phyloP scores from a whole-genome alignment of 1,140 invertebrate genomes.

The Melanaphis sacchari region DNA sequence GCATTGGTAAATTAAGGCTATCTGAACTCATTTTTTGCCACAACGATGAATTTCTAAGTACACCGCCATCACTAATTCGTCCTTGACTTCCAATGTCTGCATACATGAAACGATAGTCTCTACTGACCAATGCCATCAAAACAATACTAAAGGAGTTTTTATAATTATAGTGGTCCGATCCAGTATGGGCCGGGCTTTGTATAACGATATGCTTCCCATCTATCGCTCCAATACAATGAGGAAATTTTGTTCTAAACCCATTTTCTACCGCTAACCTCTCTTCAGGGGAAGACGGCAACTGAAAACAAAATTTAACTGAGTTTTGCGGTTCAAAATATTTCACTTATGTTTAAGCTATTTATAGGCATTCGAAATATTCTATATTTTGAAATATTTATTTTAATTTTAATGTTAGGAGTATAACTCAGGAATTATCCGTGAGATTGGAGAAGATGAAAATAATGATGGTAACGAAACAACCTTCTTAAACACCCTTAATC shows the following conservation, averaged over 20 bases:
- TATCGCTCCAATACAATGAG: not conserved
- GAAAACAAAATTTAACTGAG: not conserved
- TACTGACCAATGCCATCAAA: not conserved
- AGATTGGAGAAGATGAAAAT: too few relatives aligned
- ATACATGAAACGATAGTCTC: not conserved
- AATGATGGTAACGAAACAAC: too few relatives aligned
- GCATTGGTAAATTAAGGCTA: constrained; percentile 55
- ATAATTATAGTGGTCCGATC: not conserved
- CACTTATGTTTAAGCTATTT: too few relatives aligned
- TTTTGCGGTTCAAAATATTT: too few relatives aligned
- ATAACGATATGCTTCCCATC: not conserved
- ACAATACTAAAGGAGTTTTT: not conserved
- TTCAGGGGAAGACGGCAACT: not conserved
- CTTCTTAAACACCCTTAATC: too few relatives aligned
- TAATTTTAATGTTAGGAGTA: too few relatives aligned
- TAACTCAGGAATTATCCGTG: too few relatives aligned
- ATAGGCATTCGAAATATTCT: too few relatives aligned
- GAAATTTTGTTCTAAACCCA: not conserved
- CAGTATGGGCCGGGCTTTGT: not conserved
- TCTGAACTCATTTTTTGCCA: constrained; percentile 60
- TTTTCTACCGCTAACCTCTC: not conserved
- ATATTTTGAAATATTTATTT: too few relatives aligned
- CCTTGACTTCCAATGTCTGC: constrained; percentile 59
- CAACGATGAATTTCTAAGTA: constrained; percentile 62
- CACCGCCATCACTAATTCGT: constrained; percentile 63